A percentile compares a stretch with the other conserved stretches of the same genome.
Evolutionary conservation across 2,888 invertebrate species (phyloP).

Genomic region (Himalopsyche japonica): DNA sequence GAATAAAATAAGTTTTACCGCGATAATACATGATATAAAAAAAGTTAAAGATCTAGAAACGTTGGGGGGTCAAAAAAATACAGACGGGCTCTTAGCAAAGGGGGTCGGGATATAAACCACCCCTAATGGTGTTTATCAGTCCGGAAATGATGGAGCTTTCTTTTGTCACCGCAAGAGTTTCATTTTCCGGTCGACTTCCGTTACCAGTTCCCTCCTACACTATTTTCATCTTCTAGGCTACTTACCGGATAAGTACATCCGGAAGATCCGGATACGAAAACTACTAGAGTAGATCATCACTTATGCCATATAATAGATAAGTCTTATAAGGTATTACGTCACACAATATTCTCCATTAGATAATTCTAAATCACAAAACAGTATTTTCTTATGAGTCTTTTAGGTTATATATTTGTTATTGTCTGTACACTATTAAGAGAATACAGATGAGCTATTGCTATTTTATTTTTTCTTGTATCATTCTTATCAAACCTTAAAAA

Average conservation of each 20-base stretch:
- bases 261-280: neutral
- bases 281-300: neutral
- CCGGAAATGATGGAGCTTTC: conserved; percentile 42
- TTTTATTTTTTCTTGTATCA: no score
- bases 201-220: conserved; percentile 6
- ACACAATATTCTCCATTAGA: no score
- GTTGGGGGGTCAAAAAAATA: neutral
- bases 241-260: neutral
- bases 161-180: conserved; percentile 42
- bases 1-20: no score
- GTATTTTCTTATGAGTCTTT: no score
- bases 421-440: no score
- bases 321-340: neutral
- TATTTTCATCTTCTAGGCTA: neutral
- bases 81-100: conserved; percentile 1
- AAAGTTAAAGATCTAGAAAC: neutral
- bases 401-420: no score
- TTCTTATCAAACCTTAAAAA: no score
- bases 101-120: conserved; percentile 18
- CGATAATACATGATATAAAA: neutral
- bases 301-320: neutral
- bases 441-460: no score
- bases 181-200: conserved; percentile 42
- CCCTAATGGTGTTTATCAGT: conserved; percentile 41
- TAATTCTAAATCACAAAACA: no score